Conservation (phyloP, 2,888 invertebrate species). For the Falcaria lacertinaria region DNA sequence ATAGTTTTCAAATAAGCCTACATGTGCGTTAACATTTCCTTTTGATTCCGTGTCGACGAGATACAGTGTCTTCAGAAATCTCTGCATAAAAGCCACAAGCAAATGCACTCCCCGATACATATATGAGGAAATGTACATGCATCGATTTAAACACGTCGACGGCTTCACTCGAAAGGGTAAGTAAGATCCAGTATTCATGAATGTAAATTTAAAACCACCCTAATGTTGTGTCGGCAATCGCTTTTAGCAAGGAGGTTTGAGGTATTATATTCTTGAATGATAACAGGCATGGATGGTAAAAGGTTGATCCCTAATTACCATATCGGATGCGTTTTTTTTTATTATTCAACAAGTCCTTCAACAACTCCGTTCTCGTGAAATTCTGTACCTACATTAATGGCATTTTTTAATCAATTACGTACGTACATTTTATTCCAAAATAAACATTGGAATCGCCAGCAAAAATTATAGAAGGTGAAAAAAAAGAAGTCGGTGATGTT, state of each 20-base stretch:
- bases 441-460: too few species aligned
- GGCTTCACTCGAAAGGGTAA: conserved; percentile 12
- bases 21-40: too few species aligned
- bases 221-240: conserved; percentile 28
- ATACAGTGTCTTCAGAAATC: neutral
- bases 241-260: conserved; percentile 11
- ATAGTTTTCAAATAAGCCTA: too few species aligned
- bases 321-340: neutral
- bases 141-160: conserved; percentile 19
- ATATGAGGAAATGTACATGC: conserved; percentile 22
- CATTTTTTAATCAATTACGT: too few species aligned
- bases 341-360: too few species aligned
- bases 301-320: neutral
- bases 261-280: conserved; percentile 18
- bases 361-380: too few species aligned
- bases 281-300: conserved; percentile 3
- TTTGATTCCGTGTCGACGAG: neutral
- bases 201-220: conserved; percentile 25
- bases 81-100: neutral
- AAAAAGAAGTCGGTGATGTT: too few species aligned
- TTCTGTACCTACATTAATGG: too few species aligned
- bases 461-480: too few species aligned
- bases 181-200: conserved; percentile 24
- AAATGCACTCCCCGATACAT: neutral
- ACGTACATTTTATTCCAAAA: too few species aligned